phyloP scores from a whole-genome alignment of 2,797 vertebrate species.

The Diglossa cyanea region DNA sequence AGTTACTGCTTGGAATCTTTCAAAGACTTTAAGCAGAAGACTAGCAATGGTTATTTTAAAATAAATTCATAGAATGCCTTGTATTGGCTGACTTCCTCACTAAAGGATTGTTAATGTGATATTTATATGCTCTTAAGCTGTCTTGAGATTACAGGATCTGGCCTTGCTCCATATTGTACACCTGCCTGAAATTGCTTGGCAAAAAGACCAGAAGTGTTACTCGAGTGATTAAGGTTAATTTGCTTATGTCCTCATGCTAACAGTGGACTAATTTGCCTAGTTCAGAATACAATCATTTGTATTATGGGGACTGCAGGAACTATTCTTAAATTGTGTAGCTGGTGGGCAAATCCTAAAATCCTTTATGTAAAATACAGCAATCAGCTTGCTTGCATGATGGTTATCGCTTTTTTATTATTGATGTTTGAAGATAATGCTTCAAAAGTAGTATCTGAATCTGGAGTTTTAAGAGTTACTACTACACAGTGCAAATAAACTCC shows the following conservation, averaged over 20 bases:
- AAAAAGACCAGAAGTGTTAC: constrained; percentile 54
- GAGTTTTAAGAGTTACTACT: constrained; percentile 56
- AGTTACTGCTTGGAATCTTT: constrained; percentile 71
- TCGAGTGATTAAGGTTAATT: constrained; percentile 59
- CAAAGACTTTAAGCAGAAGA: constrained; percentile 66
- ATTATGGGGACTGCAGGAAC: constrained; percentile 44
- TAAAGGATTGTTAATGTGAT: constrained; percentile 77
- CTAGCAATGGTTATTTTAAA: constrained; percentile 72
- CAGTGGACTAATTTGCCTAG: constrained; percentile 58
- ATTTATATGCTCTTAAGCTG: constrained; percentile 47
- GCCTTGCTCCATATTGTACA: constrained; percentile 60
- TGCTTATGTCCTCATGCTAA: constrained; percentile 65
- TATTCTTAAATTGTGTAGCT: constrained; percentile 59
- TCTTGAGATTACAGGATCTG: constrained; percentile 59
- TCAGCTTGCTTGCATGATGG: constrained; percentile 61
- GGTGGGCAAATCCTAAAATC: constrained; percentile 60
- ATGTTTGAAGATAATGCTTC: constrained; percentile 62
- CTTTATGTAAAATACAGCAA: constrained; percentile 65
- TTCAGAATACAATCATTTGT: constrained; percentile 54
- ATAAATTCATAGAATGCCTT: constrained; percentile 73
- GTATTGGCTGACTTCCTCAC: constrained; percentile 75
- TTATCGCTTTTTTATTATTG: constrained; percentile 62
- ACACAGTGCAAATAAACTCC: constrained; percentile 63
- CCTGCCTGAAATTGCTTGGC: constrained; percentile 53
- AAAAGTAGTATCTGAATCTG: constrained; percentile 70